Evolutionary conservation across 1,140 invertebrate species (phyloP), one percentile per base, ranked within the genome.

Genomic region (Bathynomus jamesi): DNA sequence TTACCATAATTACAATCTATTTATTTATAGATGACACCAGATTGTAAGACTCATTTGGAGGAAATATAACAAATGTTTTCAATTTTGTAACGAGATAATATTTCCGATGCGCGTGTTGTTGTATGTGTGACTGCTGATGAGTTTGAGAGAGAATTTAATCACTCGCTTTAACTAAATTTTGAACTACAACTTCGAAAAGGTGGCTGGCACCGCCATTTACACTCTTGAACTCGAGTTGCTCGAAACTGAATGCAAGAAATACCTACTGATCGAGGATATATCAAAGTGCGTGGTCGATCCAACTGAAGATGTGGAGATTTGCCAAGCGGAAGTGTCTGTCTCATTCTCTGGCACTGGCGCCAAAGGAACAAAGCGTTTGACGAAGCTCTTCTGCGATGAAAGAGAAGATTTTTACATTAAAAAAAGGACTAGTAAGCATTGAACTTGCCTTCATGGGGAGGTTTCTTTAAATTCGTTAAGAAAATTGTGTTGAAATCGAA

Each of bases 161-260:
- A n/a, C n/a, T n/a, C n/a, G n/a, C n/a, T n/a, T n/a, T n/a, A n/a
- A n/a, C n/a, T n/a, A n/a, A n/a, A n/a, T n/a, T n/a, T n/a, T n/a
- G n/a, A n/a, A n/a, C n/a, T n/a, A n/a, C n/a, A n/a, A n/a, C n/a
- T n/a, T n/a, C n/a, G n/a, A n/a, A n/a, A n/a, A n/a, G 61, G 40
- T 27, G 67, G 32, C 28, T 30, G 31, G 46, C 61, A 68, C n/a
- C 11, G 21, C 30, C 31, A 71, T 28, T 13, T 76, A 76, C 67
- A 68, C 70, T 25, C 40, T 76, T 29, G 75, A 76, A 53, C 28
- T 76, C 21, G 75, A 76, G 60, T 13, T 73, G 10, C 61, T 66
- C 28, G 75, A 76, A 65, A 76, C 75, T 27, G 66, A 68, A 3
- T 76, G 75, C 62, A 76, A 73, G 66, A 76, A 76, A 27, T 76